These are phyloP conservation scores for Steatocranus sp. DNA, from an alignment of 2,797 vertebrate species.

Conservation along the genomic window DNA sequence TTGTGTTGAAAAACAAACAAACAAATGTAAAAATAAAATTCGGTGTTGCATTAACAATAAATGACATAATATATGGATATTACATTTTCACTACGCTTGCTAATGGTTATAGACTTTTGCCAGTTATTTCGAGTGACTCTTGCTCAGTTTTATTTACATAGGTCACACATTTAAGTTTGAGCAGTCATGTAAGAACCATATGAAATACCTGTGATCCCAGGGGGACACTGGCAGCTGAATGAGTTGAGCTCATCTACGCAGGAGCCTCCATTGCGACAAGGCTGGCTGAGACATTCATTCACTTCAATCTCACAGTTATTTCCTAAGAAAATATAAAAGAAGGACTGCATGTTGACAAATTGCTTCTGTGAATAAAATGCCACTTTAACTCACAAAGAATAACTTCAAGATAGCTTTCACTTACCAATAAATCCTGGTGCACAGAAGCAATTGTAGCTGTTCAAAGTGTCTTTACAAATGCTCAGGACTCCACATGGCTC, in stretches of 20 bases:
- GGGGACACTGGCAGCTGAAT: constrained; percentile 76
- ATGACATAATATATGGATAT: background rate
- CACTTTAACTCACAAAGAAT: constrained; percentile 18
- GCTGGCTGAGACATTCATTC: constrained; percentile 79
- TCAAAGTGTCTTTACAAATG: constrained; percentile 74
- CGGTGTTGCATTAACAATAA: background rate
- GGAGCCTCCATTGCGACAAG: constrained; percentile 73
- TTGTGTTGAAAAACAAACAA: background rate
- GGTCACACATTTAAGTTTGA: background rate
- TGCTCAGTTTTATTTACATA: background rate
- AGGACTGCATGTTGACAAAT: constrained; percentile 13
- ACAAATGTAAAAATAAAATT: background rate
- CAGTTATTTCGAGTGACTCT: background rate
- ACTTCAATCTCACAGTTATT: constrained; percentile 81
- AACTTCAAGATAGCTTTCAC: constrained; percentile 11
- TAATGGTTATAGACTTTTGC: background rate
- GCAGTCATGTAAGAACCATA: background rate
- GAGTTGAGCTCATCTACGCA: constrained; percentile 76
- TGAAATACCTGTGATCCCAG: constrained; percentile 76
- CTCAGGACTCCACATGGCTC: constrained; percentile 79
- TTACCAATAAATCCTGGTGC: constrained; percentile 85
- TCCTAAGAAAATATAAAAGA: constrained; percentile 66
- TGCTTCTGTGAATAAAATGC: constrained; percentile 2
- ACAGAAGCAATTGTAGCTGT: constrained; percentile 81
- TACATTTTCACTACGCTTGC: background rate